Evolutionary conservation across 2,888 invertebrate species (phyloP).

Genomic region (Polymixis lichenea): DNA sequence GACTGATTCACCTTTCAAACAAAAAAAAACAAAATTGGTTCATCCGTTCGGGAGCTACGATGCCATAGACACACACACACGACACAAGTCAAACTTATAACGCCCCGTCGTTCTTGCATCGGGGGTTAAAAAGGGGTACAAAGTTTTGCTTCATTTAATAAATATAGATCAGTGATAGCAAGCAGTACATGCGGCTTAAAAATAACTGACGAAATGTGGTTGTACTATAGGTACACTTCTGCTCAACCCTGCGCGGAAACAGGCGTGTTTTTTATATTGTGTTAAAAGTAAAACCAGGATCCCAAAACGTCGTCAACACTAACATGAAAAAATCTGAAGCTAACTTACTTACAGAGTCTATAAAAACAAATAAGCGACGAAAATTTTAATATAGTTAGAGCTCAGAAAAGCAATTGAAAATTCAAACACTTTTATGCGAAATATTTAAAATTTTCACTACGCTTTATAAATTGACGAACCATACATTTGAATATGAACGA

Average conservation of each 20-base stretch:
- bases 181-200: neutral
- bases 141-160: too few species aligned
- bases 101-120: too few species aligned
- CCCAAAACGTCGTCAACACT: neutral
- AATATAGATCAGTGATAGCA: neutral
- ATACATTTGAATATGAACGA: constrained; percentile 62
- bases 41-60: too few species aligned
- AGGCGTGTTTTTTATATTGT: too few species aligned
- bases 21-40: too few species aligned
- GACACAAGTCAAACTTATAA: too few species aligned
- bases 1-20: too few species aligned
- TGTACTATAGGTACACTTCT: neutral
- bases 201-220: neutral
- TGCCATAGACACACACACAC: too few species aligned
- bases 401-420: neutral
- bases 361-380: neutral
- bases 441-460: neutral
- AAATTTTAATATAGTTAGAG: neutral
- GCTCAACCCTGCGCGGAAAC: neutral
- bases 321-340: neutral
- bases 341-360: neutral
- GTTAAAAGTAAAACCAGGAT: neutral
- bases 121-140: too few species aligned
- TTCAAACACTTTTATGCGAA: neutral
- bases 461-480: constrained; percentile 33